Conservation (phyloP, 2,888 invertebrate species). For the Synergus itoensis region DNA sequence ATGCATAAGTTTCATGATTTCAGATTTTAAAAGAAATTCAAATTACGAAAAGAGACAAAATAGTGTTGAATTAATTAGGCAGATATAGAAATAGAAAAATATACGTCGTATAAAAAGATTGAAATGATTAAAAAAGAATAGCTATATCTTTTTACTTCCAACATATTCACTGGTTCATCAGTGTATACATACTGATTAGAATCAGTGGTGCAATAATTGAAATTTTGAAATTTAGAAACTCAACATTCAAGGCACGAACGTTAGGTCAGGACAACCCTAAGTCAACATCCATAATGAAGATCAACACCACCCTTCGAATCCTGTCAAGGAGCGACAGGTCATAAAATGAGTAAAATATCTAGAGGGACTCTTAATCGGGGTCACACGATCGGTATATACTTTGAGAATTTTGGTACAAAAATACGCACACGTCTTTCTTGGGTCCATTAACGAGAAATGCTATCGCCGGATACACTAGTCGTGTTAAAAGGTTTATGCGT, state of each 20-base stretch:
- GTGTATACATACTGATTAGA: no score
- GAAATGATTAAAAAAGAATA: no score
- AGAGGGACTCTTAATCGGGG: constrained; percentile 30
- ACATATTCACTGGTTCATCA: no score
- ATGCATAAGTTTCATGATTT: no score
- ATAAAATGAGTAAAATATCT: constrained; percentile 39
- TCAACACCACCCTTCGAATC: constrained; percentile 3
- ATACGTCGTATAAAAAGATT: no score
- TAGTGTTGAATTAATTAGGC: no score
- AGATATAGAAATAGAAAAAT: no score
- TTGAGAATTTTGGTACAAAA: constrained; percentile 54
- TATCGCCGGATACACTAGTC: constrained; percentile 56
- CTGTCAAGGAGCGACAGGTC: constrained; percentile 8
- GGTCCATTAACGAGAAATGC: constrained; percentile 54
- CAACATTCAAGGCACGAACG: background rate
- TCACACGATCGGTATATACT: constrained; percentile 31
- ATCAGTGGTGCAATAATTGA: background rate
- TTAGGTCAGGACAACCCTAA: background rate
- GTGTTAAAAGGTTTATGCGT: constrained; percentile 65
- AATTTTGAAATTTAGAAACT: background rate
- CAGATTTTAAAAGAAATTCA: no score
- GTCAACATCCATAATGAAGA: constrained; percentile 10
- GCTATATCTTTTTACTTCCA: no score
- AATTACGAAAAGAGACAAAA: no score
- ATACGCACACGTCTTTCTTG: constrained; percentile 45